Evolutionary conservation across 2,113 vertebrate genomes (phyloP).

Genomic region (Rafetus swinhoei): DNA sequence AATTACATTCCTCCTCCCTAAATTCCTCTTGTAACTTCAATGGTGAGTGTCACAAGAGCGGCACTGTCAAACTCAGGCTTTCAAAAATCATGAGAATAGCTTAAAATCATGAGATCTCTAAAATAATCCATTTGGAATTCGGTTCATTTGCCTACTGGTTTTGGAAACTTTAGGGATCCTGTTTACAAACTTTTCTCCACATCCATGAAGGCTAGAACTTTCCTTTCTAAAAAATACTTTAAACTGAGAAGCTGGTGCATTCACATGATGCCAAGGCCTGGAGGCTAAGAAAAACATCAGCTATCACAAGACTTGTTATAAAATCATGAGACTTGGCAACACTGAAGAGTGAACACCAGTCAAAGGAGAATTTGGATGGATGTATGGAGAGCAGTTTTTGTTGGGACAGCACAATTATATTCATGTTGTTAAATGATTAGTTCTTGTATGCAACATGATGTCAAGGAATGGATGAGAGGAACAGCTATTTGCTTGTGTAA

Average conservation of each 20-base stretch:
- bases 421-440: neutral
- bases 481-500: neutral
- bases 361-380: neutral
- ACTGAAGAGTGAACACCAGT: neutral
- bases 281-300: neutral
- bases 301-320: neutral
- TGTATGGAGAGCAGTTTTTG: neutral
- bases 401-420: neutral
- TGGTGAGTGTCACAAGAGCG: slow-evolving; percentile 7
- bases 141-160: neutral
- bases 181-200: neutral
- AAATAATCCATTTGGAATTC: neutral
- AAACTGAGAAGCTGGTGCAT: neutral
- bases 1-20: slow-evolving; percentile 18
- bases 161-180: neutral
- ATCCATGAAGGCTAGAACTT: neutral
- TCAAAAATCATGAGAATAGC: neutral
- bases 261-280: neutral
- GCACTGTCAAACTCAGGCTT: neutral
- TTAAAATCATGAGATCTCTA: neutral
- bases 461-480: neutral
- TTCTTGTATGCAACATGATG: neutral
- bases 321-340: neutral
- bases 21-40: slow-evolving; percentile 36
- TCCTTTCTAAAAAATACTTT: neutral